Conservation (phyloP, 2,797 vertebrate genomes). For the Pangasius macronema region DNA sequence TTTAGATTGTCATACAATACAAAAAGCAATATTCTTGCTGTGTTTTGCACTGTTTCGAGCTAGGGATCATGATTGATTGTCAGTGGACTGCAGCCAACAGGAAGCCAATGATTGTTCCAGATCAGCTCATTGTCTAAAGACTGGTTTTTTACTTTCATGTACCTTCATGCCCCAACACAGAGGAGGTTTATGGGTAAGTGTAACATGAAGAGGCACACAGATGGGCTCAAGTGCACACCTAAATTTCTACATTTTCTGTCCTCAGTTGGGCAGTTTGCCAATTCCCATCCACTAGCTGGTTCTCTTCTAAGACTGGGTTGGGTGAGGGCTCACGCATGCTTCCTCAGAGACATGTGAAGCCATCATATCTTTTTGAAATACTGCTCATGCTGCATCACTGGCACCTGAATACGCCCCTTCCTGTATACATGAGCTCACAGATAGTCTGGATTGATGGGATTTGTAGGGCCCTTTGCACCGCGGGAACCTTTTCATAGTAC, state of each 20-base stretch:
- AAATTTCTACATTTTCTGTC: background rate
- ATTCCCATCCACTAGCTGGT: background rate
- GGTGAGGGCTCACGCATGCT: background rate
- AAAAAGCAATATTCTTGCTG: too few relatives aligned
- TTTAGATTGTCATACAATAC: background rate
- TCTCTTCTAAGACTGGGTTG: background rate
- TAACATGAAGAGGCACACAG: background rate
- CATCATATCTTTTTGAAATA: background rate
- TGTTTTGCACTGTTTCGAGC: background rate
- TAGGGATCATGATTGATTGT: background rate
- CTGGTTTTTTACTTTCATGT: background rate
- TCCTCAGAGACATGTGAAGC: background rate
- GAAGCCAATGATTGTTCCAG: background rate
- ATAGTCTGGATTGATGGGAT: background rate
- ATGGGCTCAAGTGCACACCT: too few relatives aligned
- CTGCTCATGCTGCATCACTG: background rate
- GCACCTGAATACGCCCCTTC: background rate
- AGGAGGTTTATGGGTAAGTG: background rate
- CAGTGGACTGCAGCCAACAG: constrained; percentile 13
- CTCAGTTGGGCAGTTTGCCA: background rate
- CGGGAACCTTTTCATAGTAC: too few relatives aligned
- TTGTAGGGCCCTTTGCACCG: too few relatives aligned
- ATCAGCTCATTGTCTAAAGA: background rate
- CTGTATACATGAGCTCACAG: background rate
- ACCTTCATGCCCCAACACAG: background rate